A percentile compares a stretch with the other conserved stretches of the same genome.
phyloP scores from a whole-genome alignment of 2,113 vertebrate genomes.

The Tychaedon coryphoeus region DNA sequence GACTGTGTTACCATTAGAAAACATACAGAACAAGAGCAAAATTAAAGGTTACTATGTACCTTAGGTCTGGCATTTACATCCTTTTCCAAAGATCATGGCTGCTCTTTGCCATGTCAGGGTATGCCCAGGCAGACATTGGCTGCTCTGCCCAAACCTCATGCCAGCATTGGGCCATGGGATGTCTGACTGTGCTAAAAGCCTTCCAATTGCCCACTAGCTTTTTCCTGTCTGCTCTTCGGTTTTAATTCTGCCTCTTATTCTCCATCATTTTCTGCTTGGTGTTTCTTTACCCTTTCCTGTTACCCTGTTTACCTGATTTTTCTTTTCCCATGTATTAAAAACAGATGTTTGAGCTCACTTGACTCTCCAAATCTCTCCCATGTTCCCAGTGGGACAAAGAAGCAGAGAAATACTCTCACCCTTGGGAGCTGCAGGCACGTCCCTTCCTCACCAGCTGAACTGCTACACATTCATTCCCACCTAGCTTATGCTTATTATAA shows the following conservation, averaged over 20 bases:
- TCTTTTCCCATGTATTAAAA: neutral
- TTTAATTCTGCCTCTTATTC: neutral
- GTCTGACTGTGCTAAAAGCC: neutral
- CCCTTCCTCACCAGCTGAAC: neutral
- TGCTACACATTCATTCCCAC: neutral
- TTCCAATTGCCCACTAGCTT: neutral
- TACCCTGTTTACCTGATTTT: neutral
- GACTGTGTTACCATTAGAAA: neutral
- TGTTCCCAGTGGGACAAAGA: accelerated
- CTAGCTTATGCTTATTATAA: neutral
- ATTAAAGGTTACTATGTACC: accelerated
- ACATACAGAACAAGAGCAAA: neutral
- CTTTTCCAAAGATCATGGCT: neutral
- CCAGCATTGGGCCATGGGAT: neutral
- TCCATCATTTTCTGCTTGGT: neutral
- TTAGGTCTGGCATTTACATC: accelerated
- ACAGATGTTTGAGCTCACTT: neutral
- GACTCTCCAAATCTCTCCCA: neutral
- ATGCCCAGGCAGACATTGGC: neutral
- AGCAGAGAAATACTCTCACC: neutral
- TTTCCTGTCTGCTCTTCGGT: neutral
- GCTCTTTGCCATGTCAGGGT: accelerated
- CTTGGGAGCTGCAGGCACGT: neutral
- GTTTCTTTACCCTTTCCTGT: neutral
- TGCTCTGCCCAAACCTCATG: accelerated